phyloP scores from a whole-genome alignment of 2,113 vertebrate species.

The Etheostoma cragini region DNA sequence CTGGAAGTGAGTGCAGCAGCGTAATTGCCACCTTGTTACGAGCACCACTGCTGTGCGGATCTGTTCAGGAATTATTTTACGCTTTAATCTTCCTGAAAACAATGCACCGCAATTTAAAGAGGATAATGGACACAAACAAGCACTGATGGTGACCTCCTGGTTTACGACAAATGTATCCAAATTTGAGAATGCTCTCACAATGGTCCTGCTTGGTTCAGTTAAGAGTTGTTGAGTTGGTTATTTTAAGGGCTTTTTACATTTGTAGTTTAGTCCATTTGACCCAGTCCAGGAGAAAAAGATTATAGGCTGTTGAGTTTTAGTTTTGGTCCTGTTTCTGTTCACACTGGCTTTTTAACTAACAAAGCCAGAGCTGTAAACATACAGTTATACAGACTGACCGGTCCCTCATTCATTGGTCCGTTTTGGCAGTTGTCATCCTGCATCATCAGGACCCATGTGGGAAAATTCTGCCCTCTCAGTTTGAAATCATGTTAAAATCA shows the following conservation, averaged over 20 bases:
- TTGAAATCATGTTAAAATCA: neutral
- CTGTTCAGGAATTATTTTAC: neutral
- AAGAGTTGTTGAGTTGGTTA: neutral
- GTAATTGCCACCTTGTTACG: constrained; percentile 20
- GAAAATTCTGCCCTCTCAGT: neutral
- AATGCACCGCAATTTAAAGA: neutral
- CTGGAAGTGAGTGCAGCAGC: constrained; percentile 84
- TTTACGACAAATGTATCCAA: neutral
- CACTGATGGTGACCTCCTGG: neutral
- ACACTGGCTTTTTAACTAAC: neutral
- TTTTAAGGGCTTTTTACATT: neutral
- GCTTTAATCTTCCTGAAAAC: neutral
- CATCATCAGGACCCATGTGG: neutral
- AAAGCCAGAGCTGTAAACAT: neutral
- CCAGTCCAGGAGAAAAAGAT: neutral
- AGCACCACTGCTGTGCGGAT: constrained; percentile 29
- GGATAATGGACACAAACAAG: constrained; percentile 1
- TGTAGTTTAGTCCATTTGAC: neutral
- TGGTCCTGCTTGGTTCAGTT: neutral
- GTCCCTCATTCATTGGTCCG: neutral
- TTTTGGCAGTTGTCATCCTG: neutral
- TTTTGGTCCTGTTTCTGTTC: neutral
- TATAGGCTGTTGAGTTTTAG: neutral
- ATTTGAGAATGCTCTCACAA: neutral
- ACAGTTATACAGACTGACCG: neutral